Evolutionary conservation across 2,797 vertebrate genomes (phyloP), one percentile per base, ranked within the genome.

Genomic region (Centroberyx gerrardi): DNA sequence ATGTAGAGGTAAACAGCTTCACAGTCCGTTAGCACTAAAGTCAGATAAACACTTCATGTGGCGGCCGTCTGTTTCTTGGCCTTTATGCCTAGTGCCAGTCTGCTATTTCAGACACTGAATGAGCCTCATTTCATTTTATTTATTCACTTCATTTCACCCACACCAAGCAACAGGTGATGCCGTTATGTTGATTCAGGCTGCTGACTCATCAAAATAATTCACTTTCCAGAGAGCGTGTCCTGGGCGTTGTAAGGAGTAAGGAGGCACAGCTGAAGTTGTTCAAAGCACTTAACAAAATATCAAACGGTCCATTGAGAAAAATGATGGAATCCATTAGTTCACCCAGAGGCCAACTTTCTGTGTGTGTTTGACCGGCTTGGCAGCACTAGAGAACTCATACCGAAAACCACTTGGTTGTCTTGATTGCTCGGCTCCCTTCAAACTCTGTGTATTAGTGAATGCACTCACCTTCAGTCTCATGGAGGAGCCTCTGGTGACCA

Each of bases 391-490:
- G 33, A 38, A 3, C 52, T 9, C 0, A 5, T 28, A 36, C 9
- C 1, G 18, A 69, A 44, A 63, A 48, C 40, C 53, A 1, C 40
- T 4, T n/a, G 31, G 7, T 61, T 2, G 5, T 31, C 42, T 7
- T 49, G 13, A 18, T 46, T 3, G 1, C 3, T 14, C 3, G 33
- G 27, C 38, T 44, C 3, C 42, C 13, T 44, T 44, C 42, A 44
- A 44, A 3, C 42, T 7, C 7, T 15, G 28, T 48, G 3, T 1
- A 42, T 14, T 4, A 15, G 36, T 1, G n/a, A 68, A 65, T n/a
- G 28, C 33, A 69, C 89, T 91, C 70, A 95, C 95, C 95, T 87
- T 94, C 93, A 31, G 77, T 42, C 38, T 94, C 92, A 6, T 85
- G 92, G 5, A 82, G 73, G 48, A 86, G 60, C 71, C 72, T 91